A percentile compares a stretch with the other conserved stretches of the same genome.
Conservation (phyloP, 35 echinoderm and acorn worm genomes). For the Eucidaris tribuloides region DNA sequence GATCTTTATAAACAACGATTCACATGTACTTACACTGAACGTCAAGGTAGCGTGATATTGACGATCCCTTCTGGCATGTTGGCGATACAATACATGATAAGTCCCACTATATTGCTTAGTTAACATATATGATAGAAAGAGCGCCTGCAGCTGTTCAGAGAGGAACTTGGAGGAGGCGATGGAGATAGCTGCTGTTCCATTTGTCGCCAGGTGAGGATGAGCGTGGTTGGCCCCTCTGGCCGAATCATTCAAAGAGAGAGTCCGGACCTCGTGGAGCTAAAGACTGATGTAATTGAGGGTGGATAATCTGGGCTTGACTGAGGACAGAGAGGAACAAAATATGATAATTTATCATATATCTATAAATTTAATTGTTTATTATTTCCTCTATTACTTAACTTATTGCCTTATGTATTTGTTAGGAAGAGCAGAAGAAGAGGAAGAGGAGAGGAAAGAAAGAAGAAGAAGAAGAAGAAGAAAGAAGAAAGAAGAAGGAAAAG, state of each 20-base stretch:
- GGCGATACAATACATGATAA: conserved; percentile 50
- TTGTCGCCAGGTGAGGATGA: conserved; percentile 62
- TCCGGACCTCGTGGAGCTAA: conserved; percentile 34
- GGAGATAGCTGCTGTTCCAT: conserved; percentile 38
- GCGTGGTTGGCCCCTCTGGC: conserved; percentile 36
- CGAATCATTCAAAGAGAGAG: conserved; percentile 45
- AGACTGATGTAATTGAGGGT: conserved; percentile 16
- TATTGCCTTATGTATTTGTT: no score
- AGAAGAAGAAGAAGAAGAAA: no score
- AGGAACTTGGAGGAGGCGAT: conserved; percentile 33
- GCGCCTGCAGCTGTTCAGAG: conserved; percentile 23
- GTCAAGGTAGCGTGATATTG: conserved; percentile 42
- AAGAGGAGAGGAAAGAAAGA: no score
- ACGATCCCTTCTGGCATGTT: conserved; percentile 52
- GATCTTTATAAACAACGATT: no score
- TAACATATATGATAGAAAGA: conserved; percentile 43
- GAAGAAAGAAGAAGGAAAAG: no score
- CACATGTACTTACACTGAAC: conserved; percentile 34
- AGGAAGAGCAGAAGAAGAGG: no score
- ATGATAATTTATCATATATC: no score
- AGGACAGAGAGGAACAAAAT: no score
- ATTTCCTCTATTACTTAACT: no score
- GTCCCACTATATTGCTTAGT: conserved; percentile 32
- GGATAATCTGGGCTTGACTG: conserved; percentile 68
- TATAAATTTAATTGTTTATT: no score